These are phyloP conservation scores for Eurosta solidaginis DNA, from an alignment of 1,140 invertebrate genomes.

Conservation along the genomic window DNA sequence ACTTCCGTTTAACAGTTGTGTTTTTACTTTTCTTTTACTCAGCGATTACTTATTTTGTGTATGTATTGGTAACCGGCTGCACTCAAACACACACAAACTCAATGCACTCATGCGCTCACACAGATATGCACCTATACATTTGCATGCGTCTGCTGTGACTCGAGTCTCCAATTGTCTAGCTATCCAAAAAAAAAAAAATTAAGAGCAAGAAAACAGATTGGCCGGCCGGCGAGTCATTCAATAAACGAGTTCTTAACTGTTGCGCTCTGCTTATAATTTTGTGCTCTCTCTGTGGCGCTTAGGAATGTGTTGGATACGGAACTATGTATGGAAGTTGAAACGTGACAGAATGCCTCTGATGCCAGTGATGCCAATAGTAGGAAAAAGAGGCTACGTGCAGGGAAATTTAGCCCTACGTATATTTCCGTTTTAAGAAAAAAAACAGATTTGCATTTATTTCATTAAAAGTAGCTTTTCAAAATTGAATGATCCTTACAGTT, in stretches of 20 bases:
- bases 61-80: not conserved
- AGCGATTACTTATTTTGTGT: too few relatives aligned
- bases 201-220: too few relatives aligned
- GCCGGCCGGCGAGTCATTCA: too few relatives aligned
- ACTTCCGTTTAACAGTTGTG: slow-evolving; percentile 16
- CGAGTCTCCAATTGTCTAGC: slow-evolving; percentile 2
- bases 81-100: not conserved
- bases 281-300: not conserved
- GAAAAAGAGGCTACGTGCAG: too few relatives aligned
- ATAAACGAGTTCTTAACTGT: not conserved
- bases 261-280: not conserved
- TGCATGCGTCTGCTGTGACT: not conserved
- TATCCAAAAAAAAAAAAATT: not conserved
- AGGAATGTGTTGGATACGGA: not conserved
- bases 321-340: not conserved
- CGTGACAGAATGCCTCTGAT: not conserved
- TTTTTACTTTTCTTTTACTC: not conserved
- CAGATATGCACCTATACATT: not conserved
- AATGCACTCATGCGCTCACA: not conserved
- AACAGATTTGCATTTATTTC: too few relatives aligned
- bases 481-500: too few relatives aligned
- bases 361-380: too few relatives aligned
- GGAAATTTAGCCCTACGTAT: too few relatives aligned
- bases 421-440: too few relatives aligned
- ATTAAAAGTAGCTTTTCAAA: too few relatives aligned